These are phyloP conservation scores for Cichlasoma orientale DNA, from an alignment of 2,797 vertebrate genomes.

Conservation along the genomic window DNA sequence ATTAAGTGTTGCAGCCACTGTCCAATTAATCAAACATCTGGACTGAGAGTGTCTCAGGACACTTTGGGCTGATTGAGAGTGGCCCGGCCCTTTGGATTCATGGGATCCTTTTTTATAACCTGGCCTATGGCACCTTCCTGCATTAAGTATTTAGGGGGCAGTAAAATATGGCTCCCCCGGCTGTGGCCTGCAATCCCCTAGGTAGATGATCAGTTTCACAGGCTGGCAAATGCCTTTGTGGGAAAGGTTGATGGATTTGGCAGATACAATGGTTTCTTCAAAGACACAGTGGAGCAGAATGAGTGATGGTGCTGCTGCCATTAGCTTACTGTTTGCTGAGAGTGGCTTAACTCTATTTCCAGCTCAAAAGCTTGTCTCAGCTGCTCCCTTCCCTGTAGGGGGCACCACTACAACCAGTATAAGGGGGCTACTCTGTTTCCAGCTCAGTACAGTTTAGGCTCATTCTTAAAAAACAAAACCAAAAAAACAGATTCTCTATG, in stretches of 20 bases:
- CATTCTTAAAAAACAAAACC: background rate
- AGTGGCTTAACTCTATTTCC: slow-evolving; percentile 14
- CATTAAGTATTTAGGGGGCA: slow-evolving; percentile 79
- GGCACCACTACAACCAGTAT: background rate
- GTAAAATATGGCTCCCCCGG: slow-evolving; percentile 71
- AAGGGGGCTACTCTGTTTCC: slow-evolving; percentile 2
- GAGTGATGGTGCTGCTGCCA: slow-evolving; percentile 65
- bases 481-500: background rate
- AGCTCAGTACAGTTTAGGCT: slow-evolving; percentile 49
- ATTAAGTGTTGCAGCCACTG: slow-evolving; percentile 41
- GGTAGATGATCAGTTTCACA: slow-evolving; percentile 80
- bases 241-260: slow-evolving; percentile 76
- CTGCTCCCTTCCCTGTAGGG: background rate
- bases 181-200: slow-evolving; percentile 62
- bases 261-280: slow-evolving; percentile 74
- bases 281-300: slow-evolving; percentile 65
- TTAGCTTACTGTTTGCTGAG: slow-evolving; percentile 53
- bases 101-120: slow-evolving; percentile 62
- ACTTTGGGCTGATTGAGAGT: slow-evolving; percentile 62
- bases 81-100: slow-evolving; percentile 54
- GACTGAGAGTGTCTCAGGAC: slow-evolving; percentile 60
- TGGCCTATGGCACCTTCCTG: slow-evolving; percentile 66
- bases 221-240: slow-evolving; percentile 71
- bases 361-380: slow-evolving; percentile 32
- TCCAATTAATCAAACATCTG: slow-evolving; percentile 60